Evolutionary conservation across 2,888 invertebrate genomes (phyloP).

Genomic region (Lithosia quadra): DNA sequence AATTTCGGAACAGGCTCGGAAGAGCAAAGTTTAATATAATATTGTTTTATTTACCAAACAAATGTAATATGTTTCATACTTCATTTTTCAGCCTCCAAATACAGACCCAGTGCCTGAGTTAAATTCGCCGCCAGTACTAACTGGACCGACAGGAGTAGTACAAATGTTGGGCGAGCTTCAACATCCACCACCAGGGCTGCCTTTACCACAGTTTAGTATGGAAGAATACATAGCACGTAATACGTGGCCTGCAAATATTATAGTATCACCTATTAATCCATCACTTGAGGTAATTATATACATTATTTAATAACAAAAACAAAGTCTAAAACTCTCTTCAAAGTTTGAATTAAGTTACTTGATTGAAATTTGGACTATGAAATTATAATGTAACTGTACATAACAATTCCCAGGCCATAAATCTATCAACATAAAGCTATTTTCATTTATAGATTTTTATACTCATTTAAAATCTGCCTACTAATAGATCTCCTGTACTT

Average conservation of each 20-base stretch:
- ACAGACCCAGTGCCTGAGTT: slow-evolving; percentile 76
- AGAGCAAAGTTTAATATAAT: background rate
- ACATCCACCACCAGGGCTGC: slow-evolving; percentile 81
- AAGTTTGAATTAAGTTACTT: background rate
- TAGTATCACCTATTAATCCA: slow-evolving; percentile 77
- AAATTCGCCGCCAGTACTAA: slow-evolving; percentile 74
- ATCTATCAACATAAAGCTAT: too few relatives aligned
- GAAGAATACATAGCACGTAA: slow-evolving; percentile 81
- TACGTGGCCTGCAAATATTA: slow-evolving; percentile 81
- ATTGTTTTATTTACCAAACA: background rate
- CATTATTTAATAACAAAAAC: background rate
- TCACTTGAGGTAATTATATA: slow-evolving; percentile 79
- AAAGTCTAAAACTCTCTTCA: too few relatives aligned
- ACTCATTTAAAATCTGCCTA: too few relatives aligned
- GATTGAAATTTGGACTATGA: background rate
- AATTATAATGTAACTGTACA: background rate
- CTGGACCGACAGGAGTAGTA: slow-evolving; percentile 68
- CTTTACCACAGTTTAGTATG: slow-evolving; percentile 81
- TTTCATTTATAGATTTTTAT: too few relatives aligned
- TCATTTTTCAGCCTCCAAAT: slow-evolving; percentile 71
- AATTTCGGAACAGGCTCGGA: background rate
- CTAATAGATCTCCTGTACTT: background rate
- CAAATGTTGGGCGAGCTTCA: slow-evolving; percentile 76
- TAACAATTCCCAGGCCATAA: too few relatives aligned
- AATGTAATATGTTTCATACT: background rate